Evolutionary conservation across 2,888 invertebrate genomes (phyloP), one percentile per base, ranked within the genome.

Genomic region (Deroplatys truncata): DNA sequence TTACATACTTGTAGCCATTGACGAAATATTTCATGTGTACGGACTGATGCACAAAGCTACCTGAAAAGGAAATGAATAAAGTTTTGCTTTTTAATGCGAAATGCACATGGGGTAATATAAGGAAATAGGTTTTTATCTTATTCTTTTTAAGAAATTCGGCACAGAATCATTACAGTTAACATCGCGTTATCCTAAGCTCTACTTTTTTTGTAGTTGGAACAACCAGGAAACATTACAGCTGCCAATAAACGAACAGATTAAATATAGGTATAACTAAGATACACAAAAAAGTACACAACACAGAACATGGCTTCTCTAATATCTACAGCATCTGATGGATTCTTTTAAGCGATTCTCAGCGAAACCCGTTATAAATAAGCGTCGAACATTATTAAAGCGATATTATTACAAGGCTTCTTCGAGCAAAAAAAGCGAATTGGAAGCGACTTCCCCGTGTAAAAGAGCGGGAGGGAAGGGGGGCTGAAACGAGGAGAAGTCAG

Each of bases 311-410:
- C 20, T 72, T 20, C 56, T 20, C 56, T 25, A 72, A 72, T 25
- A 25, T 25, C 56, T 72, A 72, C 56, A 25, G 56, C 56, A 16
- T 72, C 25, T 72, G 56, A 72, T 72, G 56, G 56, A 72, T 20
- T 20, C 56, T 25, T 72, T 72, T 72, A 72, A 72, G 56, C 20
- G 56, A 72, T 72, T 25, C 5, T 72, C 7, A 72, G 16, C 16
- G 85, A 85, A 85, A 43, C 43, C 85, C 85, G 85, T 85, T 85
- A 85, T 85, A 85, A 35, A 85, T 85, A 85, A 85, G 35, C 85
- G n/a, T n/a, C 35, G 43, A 35, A 85, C 35, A 35, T 35, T 43
- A 85, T 85, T 85, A 85, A 31, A 20, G 84, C 56, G 56, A 72
- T 72, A 72, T 72, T 72, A 72, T 72, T 72, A 72, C 56, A 16